Conservation (phyloP, 2,113 vertebrate species). For the Rhinopomastus cyanomelas region DNA sequence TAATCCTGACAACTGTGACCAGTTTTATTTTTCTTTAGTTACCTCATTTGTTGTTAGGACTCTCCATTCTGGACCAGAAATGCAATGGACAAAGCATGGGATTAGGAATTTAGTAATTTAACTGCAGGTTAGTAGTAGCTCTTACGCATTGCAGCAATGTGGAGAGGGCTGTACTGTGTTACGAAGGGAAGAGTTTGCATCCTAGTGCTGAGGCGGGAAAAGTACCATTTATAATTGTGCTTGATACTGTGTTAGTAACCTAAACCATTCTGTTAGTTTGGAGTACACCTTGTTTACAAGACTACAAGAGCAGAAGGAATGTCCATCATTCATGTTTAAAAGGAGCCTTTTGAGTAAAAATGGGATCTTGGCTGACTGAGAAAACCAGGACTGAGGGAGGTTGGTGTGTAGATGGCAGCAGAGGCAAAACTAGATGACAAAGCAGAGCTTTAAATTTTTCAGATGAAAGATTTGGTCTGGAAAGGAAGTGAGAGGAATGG, state of each 20-base stretch:
- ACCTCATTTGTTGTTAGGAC: not conserved
- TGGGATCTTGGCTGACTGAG: not conserved
- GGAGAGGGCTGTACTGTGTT: not conserved
- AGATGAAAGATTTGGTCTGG: not conserved
- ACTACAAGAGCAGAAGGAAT: not conserved
- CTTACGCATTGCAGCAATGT: not conserved
- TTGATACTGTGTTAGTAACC: not conserved
- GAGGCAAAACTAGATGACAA: constrained; percentile 11
- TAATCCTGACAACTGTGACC: not conserved
- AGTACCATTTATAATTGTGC: not conserved
- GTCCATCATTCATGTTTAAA: not conserved
- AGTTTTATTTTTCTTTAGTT: constrained; percentile 13
- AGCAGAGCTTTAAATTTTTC: constrained; percentile 19
- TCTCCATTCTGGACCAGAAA: not conserved
- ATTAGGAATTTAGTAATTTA: not conserved
- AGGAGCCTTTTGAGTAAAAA: not conserved
- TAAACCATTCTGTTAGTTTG: not conserved
- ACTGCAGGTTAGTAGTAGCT: not conserved
- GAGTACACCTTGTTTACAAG: not conserved
- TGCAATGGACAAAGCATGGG: not conserved
- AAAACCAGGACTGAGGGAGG: not conserved
- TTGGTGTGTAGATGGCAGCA: not conserved
- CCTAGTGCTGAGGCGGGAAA: not conserved
- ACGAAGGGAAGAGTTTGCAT: not conserved
- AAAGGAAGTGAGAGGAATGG: constrained; percentile 33